Percentiles rank a stretch among this genome's conserved stretches.
These are phyloP conservation scores for Cataglyphis hispanica DNA, from an alignment of 1,140 invertebrate species.

Conservation along the genomic window DNA sequence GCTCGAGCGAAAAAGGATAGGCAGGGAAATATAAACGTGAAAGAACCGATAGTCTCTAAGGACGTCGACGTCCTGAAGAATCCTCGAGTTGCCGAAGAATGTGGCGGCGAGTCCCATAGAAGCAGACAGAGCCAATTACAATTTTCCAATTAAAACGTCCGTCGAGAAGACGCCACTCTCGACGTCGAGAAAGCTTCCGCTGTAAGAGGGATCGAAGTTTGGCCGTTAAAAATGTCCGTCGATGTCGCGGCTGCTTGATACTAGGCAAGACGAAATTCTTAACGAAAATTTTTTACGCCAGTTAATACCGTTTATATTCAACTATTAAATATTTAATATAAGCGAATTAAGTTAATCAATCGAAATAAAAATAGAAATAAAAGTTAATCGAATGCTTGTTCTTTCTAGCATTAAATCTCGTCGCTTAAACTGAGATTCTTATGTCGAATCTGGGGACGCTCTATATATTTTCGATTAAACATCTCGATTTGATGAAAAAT, in stretches of 20 bases:
- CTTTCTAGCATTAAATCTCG: background rate
- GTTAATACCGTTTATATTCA: conserved; percentile 1
- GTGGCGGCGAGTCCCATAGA: conserved; percentile 26
- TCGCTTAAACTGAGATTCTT: background rate
- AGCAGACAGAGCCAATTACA: conserved; percentile 77
- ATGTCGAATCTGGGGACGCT: background rate
- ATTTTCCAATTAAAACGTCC: conserved; percentile 80
- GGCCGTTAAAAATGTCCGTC: conserved; percentile 24
- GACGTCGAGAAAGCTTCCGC: conserved; percentile 50
- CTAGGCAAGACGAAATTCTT: conserved; percentile 16
- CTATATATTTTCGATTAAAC: background rate
- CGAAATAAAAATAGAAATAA: background rate
- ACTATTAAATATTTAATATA: background rate
- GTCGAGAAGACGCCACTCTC: conserved; percentile 64
- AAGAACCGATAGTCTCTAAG: conserved; percentile 52
- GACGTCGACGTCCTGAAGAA: conserved; percentile 59
- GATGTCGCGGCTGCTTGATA: background rate
- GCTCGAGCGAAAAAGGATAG: conserved; percentile 9
- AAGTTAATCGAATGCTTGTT: background rate
- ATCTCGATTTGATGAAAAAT: background rate
- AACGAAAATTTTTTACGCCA: conserved; percentile 29
- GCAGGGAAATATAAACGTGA: conserved; percentile 26
- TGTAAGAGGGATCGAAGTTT: conserved; percentile 59
- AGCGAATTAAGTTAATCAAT: background rate
- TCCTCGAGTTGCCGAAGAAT: conserved; percentile 55